Conservation (phyloP, 2,888 invertebrate species). For the Boloria selene region DNA sequence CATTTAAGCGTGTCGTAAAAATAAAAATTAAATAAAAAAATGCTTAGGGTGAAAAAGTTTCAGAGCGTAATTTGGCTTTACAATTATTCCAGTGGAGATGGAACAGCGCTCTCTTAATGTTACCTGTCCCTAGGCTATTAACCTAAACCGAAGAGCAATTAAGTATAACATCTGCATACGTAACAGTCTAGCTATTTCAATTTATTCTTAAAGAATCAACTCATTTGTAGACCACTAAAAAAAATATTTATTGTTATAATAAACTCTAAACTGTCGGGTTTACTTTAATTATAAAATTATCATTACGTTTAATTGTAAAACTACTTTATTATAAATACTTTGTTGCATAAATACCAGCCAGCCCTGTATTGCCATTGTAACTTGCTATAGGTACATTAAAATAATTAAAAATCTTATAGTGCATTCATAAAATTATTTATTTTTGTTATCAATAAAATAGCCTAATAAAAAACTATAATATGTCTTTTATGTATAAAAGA, state of each 20-base stretch:
- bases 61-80: constrained; percentile 67
- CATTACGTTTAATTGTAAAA: not conserved
- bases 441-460: no score
- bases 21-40: constrained; percentile 81
- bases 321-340: no score
- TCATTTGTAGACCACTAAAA: not conserved
- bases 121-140: constrained; percentile 64
- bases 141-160: constrained; percentile 37
- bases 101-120: constrained; percentile 62
- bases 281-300: not conserved
- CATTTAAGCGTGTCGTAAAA: constrained; percentile 81
- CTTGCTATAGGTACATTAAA: not conserved
- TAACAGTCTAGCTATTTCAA: constrained; percentile 3
- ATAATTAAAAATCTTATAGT: no score
- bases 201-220: not conserved
- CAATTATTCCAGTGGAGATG: constrained; percentile 71
- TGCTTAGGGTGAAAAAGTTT: constrained; percentile 77
- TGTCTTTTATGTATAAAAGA: no score
- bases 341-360: not conserved
- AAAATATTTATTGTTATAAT: not conserved
- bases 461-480: no score
- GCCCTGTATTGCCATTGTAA: not conserved
- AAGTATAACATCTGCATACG: constrained; percentile 35
- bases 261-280: not conserved
- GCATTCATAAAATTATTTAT: no score